Base-by-base conservation (phyloP, 2,797 vertebrate genomes). In the Macrochelys suwanniensis region DNA sequence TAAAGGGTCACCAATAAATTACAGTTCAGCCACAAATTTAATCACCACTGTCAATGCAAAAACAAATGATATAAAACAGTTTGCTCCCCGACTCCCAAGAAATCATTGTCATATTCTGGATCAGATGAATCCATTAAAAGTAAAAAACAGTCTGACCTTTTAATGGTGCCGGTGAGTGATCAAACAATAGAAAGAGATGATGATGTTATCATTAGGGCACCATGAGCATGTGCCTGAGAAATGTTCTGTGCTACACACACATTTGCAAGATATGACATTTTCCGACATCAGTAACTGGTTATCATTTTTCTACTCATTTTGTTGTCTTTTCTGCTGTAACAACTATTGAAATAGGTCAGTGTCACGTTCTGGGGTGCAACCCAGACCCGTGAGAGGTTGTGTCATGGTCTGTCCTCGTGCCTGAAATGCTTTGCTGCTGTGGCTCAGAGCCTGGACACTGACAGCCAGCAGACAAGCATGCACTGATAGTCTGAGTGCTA, bases 1-100 rank as follows among this genome's bases (percentile, higher is more conserved):
- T 74, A 89, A 95, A 80, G 90, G 31, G 68, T 80, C 59, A 87
- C 80, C 57, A 93, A 59, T 97, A 93, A 96, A 93, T 95, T 94
- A 83, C 71, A 90, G 6, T 92, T 95, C 80, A 93, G 79, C n/a
- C 86, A 89, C 2, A 10, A 79, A 51, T 97, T 90, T 57, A 91
- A 93, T 87, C 84, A 79, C 49, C 65, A 57, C 23, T 77, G 28
- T 51, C 81, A 96, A 84, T 91, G 31, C 79, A 77, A 85, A 95
- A 97, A 68, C 7, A 95, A 71, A 80, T 37, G 17, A 33, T 47
- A 82, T 71, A 85, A 94, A 95, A 4, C 25, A 51, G 31, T 56
- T 96, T 57, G 91, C n/a, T 68, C n/a, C 59, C 93, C 71, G 61
- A 42, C 95, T 6, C 0, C 28, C 21, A 50, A 49, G 33, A 16